These are phyloP conservation scores for Hyposoter didymator DNA, from an alignment of 2,888 invertebrate species.

Conservation along the genomic window DNA sequence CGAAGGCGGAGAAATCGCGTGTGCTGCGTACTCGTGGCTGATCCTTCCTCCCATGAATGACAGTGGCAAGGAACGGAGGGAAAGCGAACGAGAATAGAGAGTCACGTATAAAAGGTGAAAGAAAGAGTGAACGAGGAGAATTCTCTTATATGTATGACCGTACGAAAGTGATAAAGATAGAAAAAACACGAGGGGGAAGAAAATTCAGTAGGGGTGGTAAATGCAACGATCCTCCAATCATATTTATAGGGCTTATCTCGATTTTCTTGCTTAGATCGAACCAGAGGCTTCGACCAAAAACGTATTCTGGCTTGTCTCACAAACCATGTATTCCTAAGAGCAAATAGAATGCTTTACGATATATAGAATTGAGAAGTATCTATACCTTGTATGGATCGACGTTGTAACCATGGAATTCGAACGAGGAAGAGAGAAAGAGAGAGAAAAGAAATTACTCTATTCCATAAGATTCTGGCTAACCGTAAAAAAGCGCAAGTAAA, in stretches of 20 bases:
- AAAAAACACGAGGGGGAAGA: conserved; percentile 37
- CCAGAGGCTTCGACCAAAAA: conserved; percentile 67
- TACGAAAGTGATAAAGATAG: conserved; percentile 46
- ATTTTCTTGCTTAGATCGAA: conserved; percentile 71
- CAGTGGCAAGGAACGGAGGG: conserved; percentile 35
- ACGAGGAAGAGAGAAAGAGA: conserved; percentile 8
- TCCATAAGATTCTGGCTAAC: conserved; percentile 51
- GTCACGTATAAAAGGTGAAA: conserved; percentile 69
- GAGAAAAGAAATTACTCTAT: conserved; percentile 20
- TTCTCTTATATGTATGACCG: conserved; percentile 33
- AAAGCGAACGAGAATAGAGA: conserved; percentile 30
- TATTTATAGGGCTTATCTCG: conserved; percentile 80
- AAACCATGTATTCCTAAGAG: conserved; percentile 79
- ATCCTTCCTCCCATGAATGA: conserved; percentile 63
- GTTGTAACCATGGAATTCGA: conserved; percentile 57
- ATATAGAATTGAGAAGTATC: conserved; percentile 65
- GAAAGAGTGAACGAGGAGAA: conserved; percentile 61
- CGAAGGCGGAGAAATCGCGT: conserved; percentile 46
- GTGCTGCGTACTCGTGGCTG: conserved; percentile 58
- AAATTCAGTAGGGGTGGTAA: conserved; percentile 58
- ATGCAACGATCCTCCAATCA: conserved; percentile 80
- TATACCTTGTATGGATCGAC: conserved; percentile 49
- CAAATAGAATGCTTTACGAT: conserved; percentile 81
- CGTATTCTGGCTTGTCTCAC: conserved; percentile 72
- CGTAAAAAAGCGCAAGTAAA: conserved; percentile 62